Base-by-base conservation (phyloP, 2,888 invertebrate genomes). In the Heliconius aoede region DNA sequence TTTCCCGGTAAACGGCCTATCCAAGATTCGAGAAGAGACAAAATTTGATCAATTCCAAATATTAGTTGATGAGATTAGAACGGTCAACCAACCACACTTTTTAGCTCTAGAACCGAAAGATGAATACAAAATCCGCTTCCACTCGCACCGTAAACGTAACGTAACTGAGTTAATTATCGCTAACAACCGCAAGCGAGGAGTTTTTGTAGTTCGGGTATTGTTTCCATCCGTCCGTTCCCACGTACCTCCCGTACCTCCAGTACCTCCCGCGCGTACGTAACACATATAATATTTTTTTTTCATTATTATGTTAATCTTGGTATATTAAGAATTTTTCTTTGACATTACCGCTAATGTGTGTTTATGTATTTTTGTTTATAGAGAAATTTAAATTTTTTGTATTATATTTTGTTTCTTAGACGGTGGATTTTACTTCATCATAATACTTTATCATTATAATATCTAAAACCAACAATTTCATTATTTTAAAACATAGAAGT, bases 141-240 rank as follows among this genome's bases (percentile, higher is more conserved):
- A 72, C 62, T 67, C 21, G 36, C 72, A 76, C 78, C 28, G n/a
- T 58, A 76, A 61, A 61, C 78, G 64, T 1, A 74, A 71, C 78
- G 78, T 81, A 80, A 83, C 83, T 83, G 82, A 84, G 85, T 85
- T 90, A 90, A 90, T 90, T 85, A 87, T 83, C 75, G 81, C 84
- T 85, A 85, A 87, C 86, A 87, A 88, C 86, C 85, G 84, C 85
- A 65, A 86, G 88, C 85, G 85, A 86, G 86, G 82, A 81, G 86
- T 87, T 89, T 83, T 85, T 84, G 82, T 84, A 80, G 85, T 85
- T 11, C 36, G 65, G 36, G 65, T 65, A 89, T 91, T 91, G 90
- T 90, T 82, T 82, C 79, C 76, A 74, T 60, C 80, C 64, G 36
- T 36, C 64, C 72, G 76, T 89, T 91, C 91, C 90, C 91, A 91